These are phyloP conservation scores for Syrista parreyssii DNA, from an alignment of 2,888 invertebrate species.

Conservation along the genomic window DNA sequence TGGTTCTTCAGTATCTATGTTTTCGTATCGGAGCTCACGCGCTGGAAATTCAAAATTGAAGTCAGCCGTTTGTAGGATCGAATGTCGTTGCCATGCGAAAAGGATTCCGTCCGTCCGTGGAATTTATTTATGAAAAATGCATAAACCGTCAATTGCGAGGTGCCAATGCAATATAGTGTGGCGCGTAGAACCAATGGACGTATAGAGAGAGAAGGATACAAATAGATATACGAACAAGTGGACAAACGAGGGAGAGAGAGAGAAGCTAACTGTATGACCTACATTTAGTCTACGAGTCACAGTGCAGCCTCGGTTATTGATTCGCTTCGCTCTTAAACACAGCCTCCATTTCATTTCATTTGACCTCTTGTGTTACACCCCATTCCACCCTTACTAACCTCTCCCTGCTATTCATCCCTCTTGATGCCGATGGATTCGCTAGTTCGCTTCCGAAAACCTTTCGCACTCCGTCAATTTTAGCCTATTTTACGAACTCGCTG, in stretches of 20 bases:
- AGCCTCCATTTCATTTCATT: slow-evolving; percentile 61
- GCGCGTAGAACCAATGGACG: neutral
- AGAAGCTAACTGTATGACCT: slow-evolving; percentile 48
- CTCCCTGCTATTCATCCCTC: neutral
- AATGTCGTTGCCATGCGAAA: neutral
- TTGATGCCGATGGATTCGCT: neutral
- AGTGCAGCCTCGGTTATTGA: slow-evolving; percentile 55
- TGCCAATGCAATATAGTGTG: neutral
- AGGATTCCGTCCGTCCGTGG: slow-evolving; percentile 20
- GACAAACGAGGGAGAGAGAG: slow-evolving; percentile 9
- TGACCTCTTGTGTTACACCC: slow-evolving; percentile 33
- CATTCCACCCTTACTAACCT: neutral
- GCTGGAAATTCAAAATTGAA: neutral
- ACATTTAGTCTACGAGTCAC: slow-evolving; percentile 51
- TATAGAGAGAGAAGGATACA: neutral
- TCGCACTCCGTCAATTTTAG: neutral
- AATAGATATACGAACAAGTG: neutral
- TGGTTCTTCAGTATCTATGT: neutral
- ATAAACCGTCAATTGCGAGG: slow-evolving; percentile 28
- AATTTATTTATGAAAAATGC: slow-evolving; percentile 55
- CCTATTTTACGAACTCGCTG: neutral
- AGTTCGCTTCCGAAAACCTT: neutral
- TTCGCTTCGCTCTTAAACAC: slow-evolving; percentile 59
- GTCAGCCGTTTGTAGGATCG: neutral
- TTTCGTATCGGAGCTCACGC: neutral